Percentiles rank a stretch among this genome's conserved stretches.
phyloP scores from a whole-genome alignment of 2,113 vertebrate genomes.

The Aspiorhynchus laticeps region DNA sequence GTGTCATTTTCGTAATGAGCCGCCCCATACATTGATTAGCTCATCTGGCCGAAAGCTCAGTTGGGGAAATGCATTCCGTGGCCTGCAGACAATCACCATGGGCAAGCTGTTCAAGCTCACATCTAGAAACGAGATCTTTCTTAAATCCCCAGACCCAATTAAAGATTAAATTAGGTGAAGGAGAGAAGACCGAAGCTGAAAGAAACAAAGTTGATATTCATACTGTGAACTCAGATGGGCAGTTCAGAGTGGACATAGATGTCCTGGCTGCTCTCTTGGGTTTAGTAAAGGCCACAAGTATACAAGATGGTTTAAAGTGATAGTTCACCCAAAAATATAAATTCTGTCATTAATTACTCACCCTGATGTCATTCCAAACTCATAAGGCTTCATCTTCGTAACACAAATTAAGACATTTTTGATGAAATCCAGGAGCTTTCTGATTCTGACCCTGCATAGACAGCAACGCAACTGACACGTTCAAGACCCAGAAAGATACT shows the following conservation, averaged over 20 bases:
- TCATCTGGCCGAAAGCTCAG: slow-evolving; percentile 33
- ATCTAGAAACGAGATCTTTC: slow-evolving; percentile 35
- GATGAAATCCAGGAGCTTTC: no score
- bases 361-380: no score
- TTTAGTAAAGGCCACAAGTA: background rate
- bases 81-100: slow-evolving; percentile 33
- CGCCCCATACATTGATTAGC: slow-evolving; percentile 20
- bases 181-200: background rate
- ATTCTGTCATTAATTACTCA: no score
- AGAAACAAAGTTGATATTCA: background rate
- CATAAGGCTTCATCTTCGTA: no score
- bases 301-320: background rate
- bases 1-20: slow-evolving; percentile 49
- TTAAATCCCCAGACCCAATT: slow-evolving; percentile 45
- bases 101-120: slow-evolving; percentile 36
- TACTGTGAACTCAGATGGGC: background rate
- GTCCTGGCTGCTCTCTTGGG: background rate
- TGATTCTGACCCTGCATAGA: no score
- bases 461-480: no score
- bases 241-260: background rate
- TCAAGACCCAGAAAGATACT: no score
- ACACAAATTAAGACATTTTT: no score
- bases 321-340: no score
- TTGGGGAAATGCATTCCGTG: slow-evolving; percentile 4
- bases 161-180: slow-evolving; percentile 34